Conservation (phyloP, 1,140 invertebrate genomes). For the Popillia japonica region DNA sequence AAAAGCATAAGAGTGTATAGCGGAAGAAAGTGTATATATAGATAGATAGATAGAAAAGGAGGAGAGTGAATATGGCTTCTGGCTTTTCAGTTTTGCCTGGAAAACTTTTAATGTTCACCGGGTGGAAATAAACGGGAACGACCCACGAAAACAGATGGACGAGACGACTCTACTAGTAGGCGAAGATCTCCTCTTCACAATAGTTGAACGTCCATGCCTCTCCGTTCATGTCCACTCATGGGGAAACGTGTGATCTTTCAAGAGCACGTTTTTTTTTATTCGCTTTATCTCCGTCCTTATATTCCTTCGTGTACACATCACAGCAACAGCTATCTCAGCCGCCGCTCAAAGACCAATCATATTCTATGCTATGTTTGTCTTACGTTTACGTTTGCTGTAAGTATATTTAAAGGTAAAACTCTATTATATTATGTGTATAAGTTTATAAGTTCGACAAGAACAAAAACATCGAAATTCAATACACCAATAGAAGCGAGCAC, state of each 20-base stretch:
- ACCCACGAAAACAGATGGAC: slow-evolving; percentile 53
- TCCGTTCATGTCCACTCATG: slow-evolving; percentile 52
- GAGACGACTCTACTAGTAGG: slow-evolving; percentile 38
- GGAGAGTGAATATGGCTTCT: slow-evolving; percentile 44
- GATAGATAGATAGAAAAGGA: background rate
- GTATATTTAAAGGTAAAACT: background rate
- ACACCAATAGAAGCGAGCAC: background rate
- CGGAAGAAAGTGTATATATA: background rate
- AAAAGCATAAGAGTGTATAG: slow-evolving; percentile 42
- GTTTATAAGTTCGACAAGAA: too few relatives aligned
- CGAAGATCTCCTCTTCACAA: slow-evolving; percentile 45
- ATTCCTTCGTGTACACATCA: background rate
- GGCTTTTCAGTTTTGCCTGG: slow-evolving; percentile 48
- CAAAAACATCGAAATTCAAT: too few relatives aligned
- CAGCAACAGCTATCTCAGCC: slow-evolving; percentile 3
- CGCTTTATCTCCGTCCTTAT: background rate
- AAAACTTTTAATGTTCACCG: slow-evolving; percentile 52
- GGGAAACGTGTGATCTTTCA: slow-evolving; percentile 53
- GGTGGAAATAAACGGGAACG: slow-evolving; percentile 50
- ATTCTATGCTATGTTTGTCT: slow-evolving; percentile 31
- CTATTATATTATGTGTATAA: background rate
- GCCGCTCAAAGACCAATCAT: slow-evolving; percentile 31
- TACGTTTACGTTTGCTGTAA: background rate
- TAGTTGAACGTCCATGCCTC: slow-evolving; percentile 43
- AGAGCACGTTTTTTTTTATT: slow-evolving; percentile 39